Evolutionary conservation across 2,888 invertebrate species (phyloP), one percentile per base, ranked within the genome.

Genomic region (Ectemnius continuus): DNA sequence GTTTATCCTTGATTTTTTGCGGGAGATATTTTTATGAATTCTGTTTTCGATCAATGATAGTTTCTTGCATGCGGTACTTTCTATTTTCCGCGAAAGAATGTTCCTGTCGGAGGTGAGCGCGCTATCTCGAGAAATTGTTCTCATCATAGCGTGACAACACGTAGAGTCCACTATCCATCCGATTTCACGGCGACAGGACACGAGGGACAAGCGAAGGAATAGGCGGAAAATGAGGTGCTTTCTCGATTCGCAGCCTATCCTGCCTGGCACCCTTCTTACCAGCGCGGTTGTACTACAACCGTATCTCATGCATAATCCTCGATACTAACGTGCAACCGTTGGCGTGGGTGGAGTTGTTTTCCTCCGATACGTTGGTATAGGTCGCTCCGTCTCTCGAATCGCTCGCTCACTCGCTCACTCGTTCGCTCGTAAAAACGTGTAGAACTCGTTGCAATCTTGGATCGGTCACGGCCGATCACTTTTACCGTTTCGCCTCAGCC

Each of bases 381-480:
- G 56, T 52, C 64, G 68, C 68, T 60, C 66, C 2, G 36, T 36
- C 6, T 36, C 36, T 70, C 59, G 68, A 65, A 5, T 52, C 57
- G 71, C 68, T 69, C 61, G 65, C 36, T 36, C 36, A 36, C 68
- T 69, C 61, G 65, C 36, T 36, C 36, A 36, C 36, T 36, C 36
- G 36, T 11, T 11, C 5, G 4, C 36, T 36, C 63, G 52, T 52
- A 52, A 70, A 83, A 81, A 75, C 81, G 79, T 73, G 75, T 67
- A 57, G 71, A 83, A 84, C 82, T 79, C 72, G 79, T 80, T 81
- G 73, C 75, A 76, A 76, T 80, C 79, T 80, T 67, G 79, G 78
- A 82, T 84, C 77, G 83, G 86, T 81, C 84, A 86, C 76, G 85
- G 85, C 76, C 84, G 80, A 84, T 84, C 75, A 76, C 81, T 78